A percentile compares a stretch with the other conserved stretches of the same genome.
Conservation (phyloP, 1,140 invertebrate species). For the Danaus plexippus region DNA sequence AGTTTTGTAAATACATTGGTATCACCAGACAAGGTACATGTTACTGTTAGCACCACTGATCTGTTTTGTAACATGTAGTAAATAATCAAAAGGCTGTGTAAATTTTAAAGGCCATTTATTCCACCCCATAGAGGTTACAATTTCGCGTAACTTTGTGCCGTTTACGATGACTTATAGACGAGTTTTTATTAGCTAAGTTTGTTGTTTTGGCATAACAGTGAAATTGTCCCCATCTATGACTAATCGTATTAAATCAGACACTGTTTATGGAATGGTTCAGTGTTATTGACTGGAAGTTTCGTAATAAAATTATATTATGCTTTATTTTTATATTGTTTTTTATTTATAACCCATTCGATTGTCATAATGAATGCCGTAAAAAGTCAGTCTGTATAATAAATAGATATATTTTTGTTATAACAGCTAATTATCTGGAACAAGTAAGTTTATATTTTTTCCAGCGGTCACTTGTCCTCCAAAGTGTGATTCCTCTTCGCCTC, state of each 20-base stretch:
- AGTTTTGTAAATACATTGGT: conserved; percentile 66
- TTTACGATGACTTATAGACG: not conserved
- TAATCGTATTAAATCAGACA: conserved; percentile 63
- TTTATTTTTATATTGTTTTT: conserved; percentile 67
- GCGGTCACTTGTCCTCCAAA: conserved; percentile 72
- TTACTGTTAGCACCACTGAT: conserved; percentile 62
- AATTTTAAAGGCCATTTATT: conserved; percentile 59
- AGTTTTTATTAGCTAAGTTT: not conserved
- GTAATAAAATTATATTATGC: conserved; percentile 72
- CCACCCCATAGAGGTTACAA: conserved; percentile 28
- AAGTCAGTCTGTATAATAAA: conserved; percentile 2
- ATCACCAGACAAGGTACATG: conserved; percentile 36
- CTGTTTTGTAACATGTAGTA: conserved; percentile 67
- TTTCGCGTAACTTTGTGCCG: conserved; percentile 4
- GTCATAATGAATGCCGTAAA: conserved; percentile 5
- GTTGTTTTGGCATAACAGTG: conserved; percentile 6
- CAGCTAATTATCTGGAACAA: conserved; percentile 72
- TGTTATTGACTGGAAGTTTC: conserved; percentile 69
- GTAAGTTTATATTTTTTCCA: conserved; percentile 78
- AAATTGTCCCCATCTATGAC: conserved; percentile 29
- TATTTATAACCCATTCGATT: conserved; percentile 32
- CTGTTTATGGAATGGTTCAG: conserved; percentile 67
- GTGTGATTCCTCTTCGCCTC: conserved; percentile 81
- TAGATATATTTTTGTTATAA: conserved; percentile 12
- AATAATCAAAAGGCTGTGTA: conserved; percentile 69